Evolutionary conservation across 1,140 invertebrate species (phyloP).

Genomic region (Drosophila orena): DNA sequence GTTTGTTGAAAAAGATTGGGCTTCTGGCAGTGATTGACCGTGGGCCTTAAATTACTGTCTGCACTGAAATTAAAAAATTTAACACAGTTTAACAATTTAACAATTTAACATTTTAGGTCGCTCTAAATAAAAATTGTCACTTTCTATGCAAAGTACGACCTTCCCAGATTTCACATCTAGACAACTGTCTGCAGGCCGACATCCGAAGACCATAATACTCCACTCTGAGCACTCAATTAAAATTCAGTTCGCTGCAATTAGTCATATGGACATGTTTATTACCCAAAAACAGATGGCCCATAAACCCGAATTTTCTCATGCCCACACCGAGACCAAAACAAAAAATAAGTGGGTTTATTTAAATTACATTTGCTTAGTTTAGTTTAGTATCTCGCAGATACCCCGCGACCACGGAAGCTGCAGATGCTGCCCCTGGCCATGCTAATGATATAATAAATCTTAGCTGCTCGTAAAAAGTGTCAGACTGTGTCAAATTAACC

Average conservation of each 20-base stretch:
- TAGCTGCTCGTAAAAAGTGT: constrained; percentile 56
- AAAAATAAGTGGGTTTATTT: constrained; percentile 58
- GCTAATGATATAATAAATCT: constrained; percentile 79
- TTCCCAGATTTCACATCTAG: constrained; percentile 25
- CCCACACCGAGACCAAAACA: constrained; percentile 33
- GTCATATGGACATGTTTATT: constrained; percentile 71
- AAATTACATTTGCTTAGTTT: constrained; percentile 54
- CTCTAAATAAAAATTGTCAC: constrained; percentile 5
- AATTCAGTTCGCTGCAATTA: constrained; percentile 59
- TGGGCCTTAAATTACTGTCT: not conserved
- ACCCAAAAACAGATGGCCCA: constrained; percentile 59
- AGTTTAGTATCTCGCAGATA: constrained; percentile 26
- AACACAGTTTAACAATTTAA: too few species aligned
- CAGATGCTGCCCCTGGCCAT: constrained; percentile 30
- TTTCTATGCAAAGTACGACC: constrained; percentile 18
- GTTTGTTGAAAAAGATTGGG: constrained; percentile 27
- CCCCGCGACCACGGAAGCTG: constrained; percentile 9
- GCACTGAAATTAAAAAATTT: not conserved
- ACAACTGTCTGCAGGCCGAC: constrained; percentile 6
- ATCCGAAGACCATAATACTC: constrained; percentile 16
- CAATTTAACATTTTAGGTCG: not conserved
- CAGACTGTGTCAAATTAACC: constrained; percentile 70
- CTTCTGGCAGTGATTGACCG: constrained; percentile 9
- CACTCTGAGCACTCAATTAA: not conserved
- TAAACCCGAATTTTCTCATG: constrained; percentile 69